Evolutionary conservation across 2,888 invertebrate species (phyloP).

Genomic region (Microplitis deprimator): DNA sequence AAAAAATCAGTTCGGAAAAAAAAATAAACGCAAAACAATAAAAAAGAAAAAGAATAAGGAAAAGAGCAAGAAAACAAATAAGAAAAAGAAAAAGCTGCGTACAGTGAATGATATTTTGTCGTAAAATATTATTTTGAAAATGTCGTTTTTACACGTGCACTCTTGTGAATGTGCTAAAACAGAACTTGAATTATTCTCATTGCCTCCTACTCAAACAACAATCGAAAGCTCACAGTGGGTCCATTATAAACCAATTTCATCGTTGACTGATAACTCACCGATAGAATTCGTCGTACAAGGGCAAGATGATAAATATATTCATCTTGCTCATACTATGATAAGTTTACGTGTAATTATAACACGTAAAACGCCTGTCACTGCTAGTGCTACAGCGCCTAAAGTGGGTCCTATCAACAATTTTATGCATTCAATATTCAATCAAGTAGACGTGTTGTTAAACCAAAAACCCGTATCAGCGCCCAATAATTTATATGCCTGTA

Average conservation of each 20-base stretch:
- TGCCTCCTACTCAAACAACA: slow-evolving; percentile 32
- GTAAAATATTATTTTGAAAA: not conserved
- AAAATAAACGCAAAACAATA: not conserved
- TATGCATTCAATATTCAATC: slow-evolving; percentile 44
- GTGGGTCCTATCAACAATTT: not conserved
- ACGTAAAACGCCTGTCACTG: too few species aligned
- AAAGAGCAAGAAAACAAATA: not conserved
- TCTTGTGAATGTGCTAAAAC: slow-evolving; percentile 33
- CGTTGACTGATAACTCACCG: too few species aligned
- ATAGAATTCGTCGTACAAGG: too few species aligned
- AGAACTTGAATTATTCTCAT: slow-evolving; percentile 29
- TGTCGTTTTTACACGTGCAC: slow-evolving; percentile 2
- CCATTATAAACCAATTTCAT: too few species aligned
- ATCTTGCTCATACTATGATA: too few species aligned
- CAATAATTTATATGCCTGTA: slow-evolving; percentile 50
- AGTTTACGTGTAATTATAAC: too few species aligned
- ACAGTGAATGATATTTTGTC: not conserved
- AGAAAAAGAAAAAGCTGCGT: not conserved
- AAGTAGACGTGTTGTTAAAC: slow-evolving; percentile 52
- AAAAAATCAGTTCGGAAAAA: too few species aligned
- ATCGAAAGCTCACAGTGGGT: slow-evolving; percentile 23
- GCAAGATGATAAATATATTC: too few species aligned
- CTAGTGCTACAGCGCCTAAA: too few species aligned
- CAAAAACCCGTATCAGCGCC: slow-evolving; percentile 50
- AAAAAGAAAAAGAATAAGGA: slow-evolving; percentile 30